A percentile compares a stretch with the other conserved stretches of the same genome.
Evolutionary conservation across 2,113 vertebrate species (phyloP).

Genomic region (Mobula birostris): DNA sequence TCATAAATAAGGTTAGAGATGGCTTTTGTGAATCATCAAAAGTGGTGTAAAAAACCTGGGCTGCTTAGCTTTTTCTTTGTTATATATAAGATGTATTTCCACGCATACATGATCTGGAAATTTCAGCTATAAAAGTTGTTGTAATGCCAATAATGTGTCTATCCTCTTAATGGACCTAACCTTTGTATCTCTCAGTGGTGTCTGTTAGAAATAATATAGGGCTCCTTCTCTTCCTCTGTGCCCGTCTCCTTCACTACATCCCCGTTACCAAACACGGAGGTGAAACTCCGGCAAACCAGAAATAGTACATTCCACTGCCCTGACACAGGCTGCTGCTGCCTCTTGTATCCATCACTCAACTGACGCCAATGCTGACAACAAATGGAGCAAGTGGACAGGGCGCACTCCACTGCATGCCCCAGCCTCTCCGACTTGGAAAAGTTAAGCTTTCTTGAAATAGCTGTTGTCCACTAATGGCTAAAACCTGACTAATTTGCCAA

Average conservation of each 20-base stretch:
- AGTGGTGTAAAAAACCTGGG: neutral
- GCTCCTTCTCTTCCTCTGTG: neutral
- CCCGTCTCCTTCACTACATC: neutral
- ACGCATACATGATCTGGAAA: neutral
- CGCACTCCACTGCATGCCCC: too few species aligned
- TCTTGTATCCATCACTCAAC: neutral
- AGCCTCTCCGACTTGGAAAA: neutral
- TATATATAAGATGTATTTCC: neutral
- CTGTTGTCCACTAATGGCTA: neutral
- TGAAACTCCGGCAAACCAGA: neutral
- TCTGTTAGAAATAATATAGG: neutral
- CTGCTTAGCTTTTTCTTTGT: neutral
- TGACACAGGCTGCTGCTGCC: neutral
- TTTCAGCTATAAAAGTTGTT: neutral
- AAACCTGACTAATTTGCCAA: neutral
- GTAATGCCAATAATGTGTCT: neutral
- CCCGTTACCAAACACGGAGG: conserved; percentile 25
- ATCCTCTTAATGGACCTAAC: neutral
- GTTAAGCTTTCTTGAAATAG: too few species aligned
- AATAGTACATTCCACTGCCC: conserved; percentile 8
- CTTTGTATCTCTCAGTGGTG: neutral
- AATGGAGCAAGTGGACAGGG: too few species aligned
- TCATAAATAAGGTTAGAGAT: neutral
- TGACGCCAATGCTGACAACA: neutral
- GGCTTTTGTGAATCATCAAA: neutral